These are phyloP conservation scores for Lophochroa leadbeateri DNA, from an alignment of 2,113 vertebrate genomes.

Conservation along the genomic window DNA sequence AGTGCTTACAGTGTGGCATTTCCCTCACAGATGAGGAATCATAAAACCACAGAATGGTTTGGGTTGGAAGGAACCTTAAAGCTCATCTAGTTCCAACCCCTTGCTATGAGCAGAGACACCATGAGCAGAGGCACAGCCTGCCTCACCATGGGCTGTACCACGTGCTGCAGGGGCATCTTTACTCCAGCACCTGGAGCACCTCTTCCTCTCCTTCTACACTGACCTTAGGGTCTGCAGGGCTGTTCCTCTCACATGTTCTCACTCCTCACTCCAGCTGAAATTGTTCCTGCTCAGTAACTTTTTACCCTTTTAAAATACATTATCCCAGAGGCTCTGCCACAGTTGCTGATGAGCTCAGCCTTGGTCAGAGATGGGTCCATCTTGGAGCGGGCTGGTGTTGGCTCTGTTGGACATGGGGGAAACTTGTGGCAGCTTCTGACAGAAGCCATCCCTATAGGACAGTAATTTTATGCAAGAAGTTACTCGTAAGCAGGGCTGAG, in stretches of 20 bases:
- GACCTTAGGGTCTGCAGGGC: not conserved
- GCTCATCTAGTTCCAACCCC: not conserved
- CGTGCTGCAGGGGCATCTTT: not conserved
- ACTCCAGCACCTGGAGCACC: not conserved
- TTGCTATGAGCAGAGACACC: not conserved
- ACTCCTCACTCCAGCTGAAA: not conserved
- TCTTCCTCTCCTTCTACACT: not conserved
- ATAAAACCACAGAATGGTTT: not conserved
- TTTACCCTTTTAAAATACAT: not conserved
- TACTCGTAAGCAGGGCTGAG: fast-evolving
- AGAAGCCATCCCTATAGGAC: not conserved
- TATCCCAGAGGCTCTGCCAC: not conserved
- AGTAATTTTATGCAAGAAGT: not conserved
- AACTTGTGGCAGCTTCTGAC: not conserved
- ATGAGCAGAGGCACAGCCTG: not conserved
- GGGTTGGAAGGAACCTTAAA: not conserved
- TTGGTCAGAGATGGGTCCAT: not conserved
- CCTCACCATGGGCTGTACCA: not conserved
- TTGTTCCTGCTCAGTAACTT: not conserved
- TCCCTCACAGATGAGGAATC: not conserved
- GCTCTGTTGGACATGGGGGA: not conserved
- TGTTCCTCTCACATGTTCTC: not conserved
- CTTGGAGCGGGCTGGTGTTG: not conserved
- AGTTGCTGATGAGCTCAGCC: not conserved
- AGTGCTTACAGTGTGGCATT: not conserved